Evolutionary conservation across 2,888 invertebrate species (phyloP), one percentile per base, ranked within the genome.

Genomic region (Steinernema scapterisci): DNA sequence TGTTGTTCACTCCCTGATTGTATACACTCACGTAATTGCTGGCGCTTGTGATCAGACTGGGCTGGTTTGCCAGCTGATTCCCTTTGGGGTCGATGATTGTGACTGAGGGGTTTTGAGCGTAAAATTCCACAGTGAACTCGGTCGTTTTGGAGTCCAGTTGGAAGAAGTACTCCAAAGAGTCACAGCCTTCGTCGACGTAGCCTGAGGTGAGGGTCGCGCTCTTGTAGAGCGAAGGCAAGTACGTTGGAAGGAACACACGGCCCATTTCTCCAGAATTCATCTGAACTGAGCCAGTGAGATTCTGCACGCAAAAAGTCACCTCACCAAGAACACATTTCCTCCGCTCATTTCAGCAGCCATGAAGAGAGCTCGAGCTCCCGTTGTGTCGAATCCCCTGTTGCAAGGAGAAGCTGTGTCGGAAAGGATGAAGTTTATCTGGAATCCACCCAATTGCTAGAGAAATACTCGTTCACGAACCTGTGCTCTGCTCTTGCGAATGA

Each of bases 61-160:
- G 74, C 0, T 83, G 80, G 7, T 82, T 70, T 0, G 70, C 44
- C 2, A 82, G 27, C 13, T 74, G 73, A 16, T 77, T 44, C 13
- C 74, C 73, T 16, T 70, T 21, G 16, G 81, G 73, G 78, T 75
- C 21, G 27, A 71, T 45, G 13, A 72, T 16, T 6, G 73, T 52
- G 9, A 70, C 56, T 11, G 54, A 54, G 2, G 73, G 73, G n/a
- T 72, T 56, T 19, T 45, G 73, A 0, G 75, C 77, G 75, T 76
- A 79, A 79, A 78, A 82, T 56, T 81, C 79, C 51, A 84, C 75
- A 19, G 82, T 81, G 78, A 84, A 81, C 51, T 81, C 82, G 70
- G 78, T 79, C 73, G 81, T 80, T 25, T 76, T 77, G 48, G 80
- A 78, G 54, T 84, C 83, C 56, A 84, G 77, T 78, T 81, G 72